phyloP scores from a whole-genome alignment of 92 coral and sea anemone species.

The Porites divaricata region DNA sequence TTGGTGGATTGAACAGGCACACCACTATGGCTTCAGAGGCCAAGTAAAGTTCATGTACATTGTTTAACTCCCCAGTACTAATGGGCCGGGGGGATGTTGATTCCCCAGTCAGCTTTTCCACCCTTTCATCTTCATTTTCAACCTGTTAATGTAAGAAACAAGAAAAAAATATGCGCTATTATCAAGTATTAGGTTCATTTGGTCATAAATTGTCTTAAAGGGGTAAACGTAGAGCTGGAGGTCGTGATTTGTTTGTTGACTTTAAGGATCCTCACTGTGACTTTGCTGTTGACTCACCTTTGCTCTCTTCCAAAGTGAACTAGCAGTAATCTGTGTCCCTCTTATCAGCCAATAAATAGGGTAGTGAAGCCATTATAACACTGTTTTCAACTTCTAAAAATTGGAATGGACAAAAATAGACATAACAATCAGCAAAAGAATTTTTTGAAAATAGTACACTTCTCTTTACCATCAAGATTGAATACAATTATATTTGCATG shows the following conservation, averaged over 20 bases:
- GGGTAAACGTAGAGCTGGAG: not conserved
- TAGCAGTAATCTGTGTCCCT: not conserved
- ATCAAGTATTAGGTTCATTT: not conserved
- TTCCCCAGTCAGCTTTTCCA: not conserved
- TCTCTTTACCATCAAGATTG: too few relatives aligned
- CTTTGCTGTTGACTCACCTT: not conserved
- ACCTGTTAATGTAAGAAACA: not conserved
- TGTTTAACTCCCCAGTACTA: not conserved
- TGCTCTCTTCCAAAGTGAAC: not conserved
- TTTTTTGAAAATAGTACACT: too few relatives aligned
- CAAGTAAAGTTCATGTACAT: conserved; percentile 1
- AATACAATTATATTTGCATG: too few relatives aligned
- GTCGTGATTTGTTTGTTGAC: not conserved
- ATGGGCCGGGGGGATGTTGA: conserved; percentile 17
- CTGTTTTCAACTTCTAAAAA: not conserved
- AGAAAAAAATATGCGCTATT: not conserved
- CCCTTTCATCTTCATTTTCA: not conserved
- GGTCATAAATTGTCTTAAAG: not conserved
- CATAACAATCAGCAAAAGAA: too few relatives aligned
- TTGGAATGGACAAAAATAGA: too few relatives aligned
- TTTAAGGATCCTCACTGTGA: too few relatives aligned
- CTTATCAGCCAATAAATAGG: not conserved
- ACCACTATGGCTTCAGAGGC: conserved; percentile 11
- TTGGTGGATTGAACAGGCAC: not conserved
- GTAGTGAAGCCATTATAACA: not conserved